Base-by-base conservation (phyloP, 2,888 invertebrate genomes). In the Opisthograptis luteolata region DNA sequence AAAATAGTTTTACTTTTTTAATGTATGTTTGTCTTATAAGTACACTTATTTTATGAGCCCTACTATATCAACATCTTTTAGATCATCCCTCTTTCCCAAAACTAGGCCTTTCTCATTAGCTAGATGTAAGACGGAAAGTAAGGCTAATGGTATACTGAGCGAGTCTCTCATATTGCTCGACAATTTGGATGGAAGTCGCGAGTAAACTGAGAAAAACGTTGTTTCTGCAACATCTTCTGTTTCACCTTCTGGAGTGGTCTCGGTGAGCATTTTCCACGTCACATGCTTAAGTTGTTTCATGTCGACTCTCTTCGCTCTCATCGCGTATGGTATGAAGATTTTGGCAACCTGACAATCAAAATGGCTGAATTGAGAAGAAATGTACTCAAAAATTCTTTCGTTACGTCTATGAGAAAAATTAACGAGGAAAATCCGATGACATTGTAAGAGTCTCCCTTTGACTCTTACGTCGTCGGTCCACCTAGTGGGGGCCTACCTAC, bases 221-320 rank as follows among this genome's bases (percentile, higher is more conserved):
- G 91, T 87, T 14, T 84, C 64, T 0, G 90, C 74, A 0, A 92
- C 89, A 3, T 70, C 64, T 31, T 82, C 82, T n/a, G 75, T 73
- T 3, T 77, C 76, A 1, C 77, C 81, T 17, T 73, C 70, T 0
- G 76, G 64, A 2, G 81, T 73, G 32, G 73, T 69, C 12, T 80
- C 80, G 0, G 87, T 90, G 5, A 96, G 80, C 56, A 94, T 78
- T 27, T 91, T 91, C 94, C 96, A 96, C 55, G 96, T 94, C 41
- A 93, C 92, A n/a, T 90, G 86, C 75, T 97, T 97, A 31, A 97
- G 80, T 71, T 93, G 94, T 68, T 94, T 95, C 93, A 97, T 97
- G 70, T 98, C 96, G 28, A 97, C 93, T 49, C 95, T 95, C 74
- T 97, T 97, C 3, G 97, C 96, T 44, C 94, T 92, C 81, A 94